Base-by-base conservation (phyloP, 2,888 invertebrate genomes). In the Proisotoma minuta region DNA sequence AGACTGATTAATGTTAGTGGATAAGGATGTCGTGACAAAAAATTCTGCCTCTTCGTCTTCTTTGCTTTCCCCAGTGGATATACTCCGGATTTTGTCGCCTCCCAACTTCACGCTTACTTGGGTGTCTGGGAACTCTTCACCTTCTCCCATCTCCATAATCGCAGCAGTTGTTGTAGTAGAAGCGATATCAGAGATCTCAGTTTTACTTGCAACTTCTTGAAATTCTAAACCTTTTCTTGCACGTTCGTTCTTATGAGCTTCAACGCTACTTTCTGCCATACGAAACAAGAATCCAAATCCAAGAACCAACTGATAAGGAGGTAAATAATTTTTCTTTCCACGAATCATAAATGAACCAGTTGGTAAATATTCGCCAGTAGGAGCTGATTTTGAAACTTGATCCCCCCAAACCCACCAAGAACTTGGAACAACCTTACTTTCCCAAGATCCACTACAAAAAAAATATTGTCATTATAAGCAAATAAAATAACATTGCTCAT, bases 301-400 rank as follows among this genome's bases (percentile, higher is more conserved):
- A 82, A 98, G 87, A 68, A 92, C 86, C 40, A 99, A 82, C 75
- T 95, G 91, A 57, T 87, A 87, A 8, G 95, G 93, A 0, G 96
- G 94, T 56, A 99, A 81, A 78, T 91, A 98, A 81, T 98, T 98
- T 81, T 98, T 99, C 80, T 91, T 94, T 39, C 99, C 96, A 63
- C 98, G 84, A 73, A 97, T 87, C 94, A 97, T 96, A 80, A 97
- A 97, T 74, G 93, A 91, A 70, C 96, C 99, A 1, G 97, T 94
- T 1, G 90, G 87, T 63, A 99, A 84, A 79, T 95, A 99, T 81
- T 99, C 98, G 63, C 99, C 99, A 8, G 93, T 88, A 0, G 98
- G 99, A 0, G 99, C 98, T 0, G 95, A 95, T 81, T 99, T 96
- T 28, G 92, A 92, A 18, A 99, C 96, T 80, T 99, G 99, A 68